phyloP scores from a whole-genome alignment of 2,888 invertebrate genomes.

The Lacanobia oleracea region DNA sequence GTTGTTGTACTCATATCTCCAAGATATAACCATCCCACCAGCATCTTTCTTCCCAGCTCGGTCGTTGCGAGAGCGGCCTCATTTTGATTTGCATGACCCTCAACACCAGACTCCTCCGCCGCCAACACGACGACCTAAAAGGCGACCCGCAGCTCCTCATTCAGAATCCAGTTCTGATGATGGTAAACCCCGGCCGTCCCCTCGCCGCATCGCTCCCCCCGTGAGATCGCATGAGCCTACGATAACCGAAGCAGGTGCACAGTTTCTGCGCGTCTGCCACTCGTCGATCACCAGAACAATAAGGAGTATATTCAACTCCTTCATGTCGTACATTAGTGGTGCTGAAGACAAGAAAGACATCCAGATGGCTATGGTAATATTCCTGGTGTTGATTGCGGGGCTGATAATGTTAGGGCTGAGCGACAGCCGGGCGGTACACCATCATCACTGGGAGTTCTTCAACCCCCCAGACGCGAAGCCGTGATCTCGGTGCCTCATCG shows the following conservation, averaged over 20 bases:
- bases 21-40: conserved; percentile 88
- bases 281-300: conserved; percentile 92
- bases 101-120: conserved; percentile 83
- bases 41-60: conserved; percentile 86
- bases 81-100: conserved; percentile 81
- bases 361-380: conserved; percentile 94
- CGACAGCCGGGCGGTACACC: conserved; percentile 93
- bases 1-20: conserved; percentile 88
- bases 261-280: conserved; percentile 93
- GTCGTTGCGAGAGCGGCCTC: conserved; percentile 78
- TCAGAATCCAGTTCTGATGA: conserved; percentile 90
- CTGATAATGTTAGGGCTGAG: conserved; percentile 94
- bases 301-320: conserved; percentile 92
- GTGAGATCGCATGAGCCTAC: conserved; percentile 91
- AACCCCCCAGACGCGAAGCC: conserved; percentile 93
- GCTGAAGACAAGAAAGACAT: conserved; percentile 93
- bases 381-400: conserved; percentile 94
- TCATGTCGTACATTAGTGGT: conserved; percentile 91
- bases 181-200: conserved; percentile 83
- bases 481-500: conserved; percentile 64
- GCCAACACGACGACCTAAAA: conserved; percentile 87
- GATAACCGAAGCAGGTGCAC: conserved; percentile 93
- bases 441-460: conserved; percentile 97
- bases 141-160: conserved; percentile 81
- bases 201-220: conserved; percentile 81